phyloP scores from a whole-genome alignment of 2,797 vertebrate genomes.

The Leptatherina wallacei region DNA sequence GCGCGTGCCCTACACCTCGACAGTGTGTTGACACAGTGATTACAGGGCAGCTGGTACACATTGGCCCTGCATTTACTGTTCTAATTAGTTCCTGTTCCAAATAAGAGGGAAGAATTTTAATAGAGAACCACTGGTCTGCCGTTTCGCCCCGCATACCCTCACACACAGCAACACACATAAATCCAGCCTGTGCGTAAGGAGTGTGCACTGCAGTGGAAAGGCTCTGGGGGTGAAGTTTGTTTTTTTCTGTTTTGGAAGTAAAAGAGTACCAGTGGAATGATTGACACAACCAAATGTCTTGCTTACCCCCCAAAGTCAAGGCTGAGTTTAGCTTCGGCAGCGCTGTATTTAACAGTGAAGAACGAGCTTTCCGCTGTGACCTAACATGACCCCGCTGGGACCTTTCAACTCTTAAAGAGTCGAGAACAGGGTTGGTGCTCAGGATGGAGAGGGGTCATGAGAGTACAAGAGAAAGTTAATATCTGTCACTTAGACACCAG shows the following conservation, averaged over 20 bases:
- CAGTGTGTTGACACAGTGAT: slow-evolving; percentile 82
- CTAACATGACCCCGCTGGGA: slow-evolving; percentile 68
- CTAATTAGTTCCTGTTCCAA: slow-evolving; percentile 85
- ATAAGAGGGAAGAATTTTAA: slow-evolving; percentile 85
- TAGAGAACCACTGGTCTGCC: slow-evolving; percentile 78
- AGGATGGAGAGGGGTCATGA: slow-evolving; percentile 59
- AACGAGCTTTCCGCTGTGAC: slow-evolving; percentile 57
- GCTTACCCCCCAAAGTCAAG: slow-evolving; percentile 35
- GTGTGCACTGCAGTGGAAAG: slow-evolving; percentile 24
- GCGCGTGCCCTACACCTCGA: slow-evolving; percentile 74
- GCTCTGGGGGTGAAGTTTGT: slow-evolving; percentile 16
- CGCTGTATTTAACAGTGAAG: slow-evolving; percentile 48
- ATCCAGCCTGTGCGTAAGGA: slow-evolving; percentile 38
- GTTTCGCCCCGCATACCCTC: slow-evolving; percentile 50
- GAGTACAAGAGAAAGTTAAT: slow-evolving; percentile 75
- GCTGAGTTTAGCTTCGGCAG: slow-evolving; percentile 57
- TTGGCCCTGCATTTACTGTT: slow-evolving; percentile 83
- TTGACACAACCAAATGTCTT: slow-evolving; percentile 62
- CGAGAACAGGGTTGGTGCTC: slow-evolving; percentile 41
- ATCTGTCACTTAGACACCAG: slow-evolving; percentile 63
- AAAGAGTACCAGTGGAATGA: slow-evolving; percentile 41
- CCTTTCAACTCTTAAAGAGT: slow-evolving; percentile 64
- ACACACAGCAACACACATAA: slow-evolving; percentile 50
- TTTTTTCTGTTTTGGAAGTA: slow-evolving; percentile 36
- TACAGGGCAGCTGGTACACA: slow-evolving; percentile 81